Evolutionary conservation across 2,113 vertebrate genomes (phyloP).

Genomic region (Oceanites oceanicus): DNA sequence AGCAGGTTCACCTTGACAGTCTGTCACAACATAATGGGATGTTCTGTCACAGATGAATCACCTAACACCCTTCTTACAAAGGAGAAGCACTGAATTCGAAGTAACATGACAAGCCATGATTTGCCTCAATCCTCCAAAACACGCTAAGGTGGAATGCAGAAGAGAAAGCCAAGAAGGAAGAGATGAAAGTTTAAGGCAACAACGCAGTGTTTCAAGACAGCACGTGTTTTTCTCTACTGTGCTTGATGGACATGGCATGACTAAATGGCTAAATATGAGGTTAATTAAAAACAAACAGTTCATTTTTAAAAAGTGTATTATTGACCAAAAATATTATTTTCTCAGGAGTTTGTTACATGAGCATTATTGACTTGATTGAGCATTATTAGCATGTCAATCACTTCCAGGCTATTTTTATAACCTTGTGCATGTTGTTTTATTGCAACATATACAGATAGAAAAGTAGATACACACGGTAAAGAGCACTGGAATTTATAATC

Average conservation of each 20-base stretch:
- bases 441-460: constrained; percentile 79
- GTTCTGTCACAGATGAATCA: constrained; percentile 65
- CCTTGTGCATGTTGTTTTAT: constrained; percentile 73
- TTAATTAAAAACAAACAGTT: constrained; percentile 87
- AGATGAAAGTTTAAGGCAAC: constrained; percentile 63
- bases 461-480: constrained; percentile 55
- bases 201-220: background rate
- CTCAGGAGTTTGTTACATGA: constrained; percentile 63
- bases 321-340: constrained; percentile 73
- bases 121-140: constrained; percentile 49
- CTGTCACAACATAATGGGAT: constrained; percentile 81
- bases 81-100: constrained; percentile 62
- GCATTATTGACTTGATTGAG: constrained; percentile 44
- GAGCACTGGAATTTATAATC: constrained; percentile 66
- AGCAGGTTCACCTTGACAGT: constrained; percentile 75
- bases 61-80: constrained; percentile 75
- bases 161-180: constrained; percentile 65
- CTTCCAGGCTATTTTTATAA: constrained; percentile 75
- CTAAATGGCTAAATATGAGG: constrained; percentile 78
- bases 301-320: constrained; percentile 38
- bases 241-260: constrained; percentile 73
- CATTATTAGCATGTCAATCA: constrained; percentile 75
- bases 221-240: constrained; percentile 28
- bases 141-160: constrained; percentile 73
- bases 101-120: constrained; percentile 65